A percentile compares a stretch with the other conserved stretches of the same genome.
Evolutionary conservation across 2,888 invertebrate species (phyloP).

Genomic region (Trichopoda pennipes): DNA sequence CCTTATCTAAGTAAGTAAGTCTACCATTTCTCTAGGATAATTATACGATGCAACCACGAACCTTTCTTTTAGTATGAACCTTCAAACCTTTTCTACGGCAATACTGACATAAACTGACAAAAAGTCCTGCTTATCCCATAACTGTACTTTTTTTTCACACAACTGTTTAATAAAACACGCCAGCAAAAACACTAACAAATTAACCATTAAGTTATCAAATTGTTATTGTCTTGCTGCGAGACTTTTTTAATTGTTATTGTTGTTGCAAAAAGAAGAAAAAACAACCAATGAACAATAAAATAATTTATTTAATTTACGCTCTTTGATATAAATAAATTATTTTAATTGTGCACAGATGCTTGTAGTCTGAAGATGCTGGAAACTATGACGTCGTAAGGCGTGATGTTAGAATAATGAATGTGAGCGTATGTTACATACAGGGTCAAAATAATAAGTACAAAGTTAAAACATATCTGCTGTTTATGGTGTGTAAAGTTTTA

Average conservation of each 20-base stretch:
- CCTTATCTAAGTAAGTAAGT: too few relatives aligned
- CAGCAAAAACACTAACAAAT: neutral
- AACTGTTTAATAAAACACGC: neutral
- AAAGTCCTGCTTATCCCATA: too few relatives aligned
- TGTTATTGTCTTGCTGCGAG: slow-evolving; percentile 7
- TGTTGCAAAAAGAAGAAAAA: neutral
- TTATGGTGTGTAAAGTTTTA: too few relatives aligned
- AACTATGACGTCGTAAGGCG: neutral
- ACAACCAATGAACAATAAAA: slow-evolving; percentile 14
- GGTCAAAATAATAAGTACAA: too few relatives aligned
- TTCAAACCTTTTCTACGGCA: too few relatives aligned
- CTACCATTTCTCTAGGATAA: too few relatives aligned
- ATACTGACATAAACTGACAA: too few relatives aligned
- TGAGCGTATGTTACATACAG: neutral
- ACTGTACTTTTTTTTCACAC: too few relatives aligned
- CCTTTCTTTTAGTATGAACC: too few relatives aligned
- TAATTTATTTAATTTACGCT: slow-evolving; percentile 40
- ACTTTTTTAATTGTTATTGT: slow-evolving; percentile 13
- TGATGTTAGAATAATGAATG: neutral
- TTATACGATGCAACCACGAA: too few relatives aligned
- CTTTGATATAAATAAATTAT: slow-evolving; percentile 42
- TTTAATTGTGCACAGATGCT: slow-evolving; percentile 37
- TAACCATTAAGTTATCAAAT: slow-evolving; percentile 31
- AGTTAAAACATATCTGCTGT: too few relatives aligned
- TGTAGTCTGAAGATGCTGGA: neutral